Evolutionary conservation across 2,888 invertebrate genomes (phyloP).

Genomic region (Drosophila dives): DNA sequence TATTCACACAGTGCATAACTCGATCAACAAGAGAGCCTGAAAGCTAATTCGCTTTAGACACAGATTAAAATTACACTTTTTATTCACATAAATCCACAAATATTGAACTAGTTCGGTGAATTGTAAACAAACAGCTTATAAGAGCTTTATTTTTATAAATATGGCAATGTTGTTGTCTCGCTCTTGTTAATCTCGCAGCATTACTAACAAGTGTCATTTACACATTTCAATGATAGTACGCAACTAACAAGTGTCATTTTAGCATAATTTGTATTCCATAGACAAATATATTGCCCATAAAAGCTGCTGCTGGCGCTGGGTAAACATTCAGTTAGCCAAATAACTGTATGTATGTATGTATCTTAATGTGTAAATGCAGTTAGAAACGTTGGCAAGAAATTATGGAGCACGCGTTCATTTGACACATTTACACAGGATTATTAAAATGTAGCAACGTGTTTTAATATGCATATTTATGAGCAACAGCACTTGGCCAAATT

Average conservation of each 20-base stretch:
- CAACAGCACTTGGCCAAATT: slow-evolving; percentile 50
- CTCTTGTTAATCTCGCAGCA: slow-evolving; percentile 2
- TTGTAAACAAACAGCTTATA: neutral
- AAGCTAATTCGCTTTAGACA: slow-evolving; percentile 22
- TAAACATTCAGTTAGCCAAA: slow-evolving; percentile 38
- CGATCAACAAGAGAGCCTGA: slow-evolving; percentile 11
- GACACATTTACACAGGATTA: neutral
- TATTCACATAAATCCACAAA: neutral
- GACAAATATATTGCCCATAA: slow-evolving; percentile 28
- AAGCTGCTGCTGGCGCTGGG: slow-evolving; percentile 16
- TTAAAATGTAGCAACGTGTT: slow-evolving; percentile 21
- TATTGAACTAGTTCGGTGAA: slow-evolving; percentile 7
- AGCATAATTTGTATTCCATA: slow-evolving; percentile 33
- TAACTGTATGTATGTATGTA: slow-evolving; percentile 1
- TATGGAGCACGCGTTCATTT: slow-evolving; percentile 2
- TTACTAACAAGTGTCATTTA: slow-evolving; percentile 35
- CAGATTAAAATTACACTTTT: neutral
- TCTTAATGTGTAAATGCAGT: neutral
- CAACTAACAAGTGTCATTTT: slow-evolving; percentile 41
- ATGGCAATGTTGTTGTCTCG: slow-evolving; percentile 9
- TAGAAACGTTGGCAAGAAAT: slow-evolving; percentile 6
- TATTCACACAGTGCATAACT: slow-evolving; percentile 37
- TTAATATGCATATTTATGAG: slow-evolving; percentile 39
- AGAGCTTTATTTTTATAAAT: slow-evolving; percentile 1
- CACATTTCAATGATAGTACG: neutral